phyloP scores from a whole-genome alignment of 2,797 vertebrate genomes.

The Spinus olivaceus region DNA sequence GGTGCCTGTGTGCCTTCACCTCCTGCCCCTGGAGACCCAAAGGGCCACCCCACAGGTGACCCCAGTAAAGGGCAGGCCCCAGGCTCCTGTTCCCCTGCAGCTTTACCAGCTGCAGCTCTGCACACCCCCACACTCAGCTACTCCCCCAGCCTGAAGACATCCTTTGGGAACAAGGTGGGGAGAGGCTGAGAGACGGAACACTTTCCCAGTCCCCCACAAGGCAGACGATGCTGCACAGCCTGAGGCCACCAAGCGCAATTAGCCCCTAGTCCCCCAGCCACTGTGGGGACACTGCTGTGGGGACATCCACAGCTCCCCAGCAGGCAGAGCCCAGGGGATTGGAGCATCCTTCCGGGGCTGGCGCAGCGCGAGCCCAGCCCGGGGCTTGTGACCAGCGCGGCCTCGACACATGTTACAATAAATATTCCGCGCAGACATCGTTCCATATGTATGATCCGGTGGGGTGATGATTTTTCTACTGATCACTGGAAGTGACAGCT shows the following conservation, averaged over 20 bases:
- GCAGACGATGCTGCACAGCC: background rate
- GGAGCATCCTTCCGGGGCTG: background rate
- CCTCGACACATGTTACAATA: slow-evolving; percentile 69
- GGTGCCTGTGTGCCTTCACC: accelerated
- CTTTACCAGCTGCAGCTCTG: background rate
- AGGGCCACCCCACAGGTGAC: background rate
- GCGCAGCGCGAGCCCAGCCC: background rate
- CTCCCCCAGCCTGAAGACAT: background rate
- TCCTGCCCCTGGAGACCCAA: background rate
- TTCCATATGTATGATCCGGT: slow-evolving; percentile 78
- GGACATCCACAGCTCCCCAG: background rate
- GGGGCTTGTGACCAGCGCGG: background rate
- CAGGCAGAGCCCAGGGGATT: background rate
- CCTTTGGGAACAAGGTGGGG: background rate
- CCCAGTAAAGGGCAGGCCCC: background rate
- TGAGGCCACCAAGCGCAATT: background rate
- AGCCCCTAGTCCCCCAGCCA: background rate
- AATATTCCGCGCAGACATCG: slow-evolving; percentile 72
- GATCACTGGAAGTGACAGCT: slow-evolving; percentile 79
- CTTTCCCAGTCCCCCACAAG: background rate
- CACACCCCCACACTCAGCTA: background rate
- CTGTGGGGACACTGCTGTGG: accelerated
- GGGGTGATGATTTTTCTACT: slow-evolving; percentile 75
- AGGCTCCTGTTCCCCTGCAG: background rate
- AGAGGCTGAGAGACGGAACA: background rate